Base-by-base conservation (phyloP, 2,888 invertebrate genomes). In the Drosophila glabriapex region DNA sequence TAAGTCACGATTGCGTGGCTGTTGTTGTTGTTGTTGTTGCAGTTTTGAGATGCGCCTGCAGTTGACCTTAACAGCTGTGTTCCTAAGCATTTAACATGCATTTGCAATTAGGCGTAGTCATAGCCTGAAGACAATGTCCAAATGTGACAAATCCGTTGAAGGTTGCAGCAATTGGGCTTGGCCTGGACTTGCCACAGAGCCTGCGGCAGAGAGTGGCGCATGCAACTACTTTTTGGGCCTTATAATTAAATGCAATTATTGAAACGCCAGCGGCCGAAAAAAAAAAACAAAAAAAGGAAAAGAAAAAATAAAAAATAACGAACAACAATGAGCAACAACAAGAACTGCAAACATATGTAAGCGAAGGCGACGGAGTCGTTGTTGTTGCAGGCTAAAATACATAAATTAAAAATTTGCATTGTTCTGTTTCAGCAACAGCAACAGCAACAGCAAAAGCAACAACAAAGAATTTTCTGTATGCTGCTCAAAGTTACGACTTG, bases 171-270 rank as follows among this genome's bases (percentile, higher is more conserved):
- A 54, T 53, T 58, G 80, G 80, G 77, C 79, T 76, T 76, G 78
- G 78, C 78, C 78, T 67, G 78, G 77, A 65, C 69, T 43, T 75
- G 76, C 63, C 66, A 52, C 37, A 59, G 63, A 58, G 74, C 81
- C 80, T 71, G 78, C 58, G 66, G 71, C 74, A 29, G 54, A 41
- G 46, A 56, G 60, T 65, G 64, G 75, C 66, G 52, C 52, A 58
- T n/a, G 67, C 29, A 56, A 39, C 37, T 29, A 71, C 62, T 33
- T 61, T 80, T 77, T 79, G 78, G 82, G 83, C 81, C 80, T 90
- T 88, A 86, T 91, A 92, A 91, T 91, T 91, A 91, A 91, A 91
- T 91, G 91, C 91, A 91, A 91, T 91, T 92, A 92, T 91, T 89
- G 90, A 90, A 91, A 90, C 74, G 91, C 91, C 88, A 82, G 84